These are phyloP conservation scores for Polylopha cassiicola DNA, from an alignment of 2,888 invertebrate genomes.

Conservation along the genomic window DNA sequence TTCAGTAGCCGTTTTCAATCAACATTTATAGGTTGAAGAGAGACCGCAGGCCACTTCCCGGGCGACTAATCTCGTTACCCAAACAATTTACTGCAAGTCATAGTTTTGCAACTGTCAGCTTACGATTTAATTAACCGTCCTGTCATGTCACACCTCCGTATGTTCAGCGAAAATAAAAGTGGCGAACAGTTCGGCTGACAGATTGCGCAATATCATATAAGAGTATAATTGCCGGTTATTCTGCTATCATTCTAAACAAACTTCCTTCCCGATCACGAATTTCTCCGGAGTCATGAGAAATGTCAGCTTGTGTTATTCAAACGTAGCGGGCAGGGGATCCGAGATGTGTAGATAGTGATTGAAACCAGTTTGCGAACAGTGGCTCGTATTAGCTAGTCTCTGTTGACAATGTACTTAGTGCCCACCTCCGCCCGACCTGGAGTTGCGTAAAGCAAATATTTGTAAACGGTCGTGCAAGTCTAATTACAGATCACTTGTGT, in stretches of 20 bases:
- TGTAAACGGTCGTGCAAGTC: slow-evolving; percentile 40
- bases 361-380: slow-evolving; percentile 44
- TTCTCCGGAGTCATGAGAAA: slow-evolving; percentile 58
- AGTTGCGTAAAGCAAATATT: slow-evolving; percentile 57
- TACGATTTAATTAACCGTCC: slow-evolving; percentile 48
- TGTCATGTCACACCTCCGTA: slow-evolving; percentile 45
- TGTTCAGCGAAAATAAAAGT: slow-evolving; percentile 43
- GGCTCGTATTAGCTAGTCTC: slow-evolving; percentile 34
- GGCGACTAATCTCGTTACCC: slow-evolving; percentile 50
- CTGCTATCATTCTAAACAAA: slow-evolving; percentile 44
- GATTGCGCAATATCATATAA: slow-evolving; percentile 52
- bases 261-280: slow-evolving; percentile 59
- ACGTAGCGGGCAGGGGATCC: slow-evolving; percentile 32
- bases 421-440: slow-evolving; percentile 41
- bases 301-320: slow-evolving; percentile 50
- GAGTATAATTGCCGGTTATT: slow-evolving; percentile 51
- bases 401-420: slow-evolving; percentile 40
- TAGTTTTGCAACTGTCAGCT: slow-evolving; percentile 50
- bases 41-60: slow-evolving; percentile 41
- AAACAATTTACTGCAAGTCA: slow-evolving; percentile 40
- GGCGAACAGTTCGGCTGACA: slow-evolving; percentile 27
- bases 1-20: slow-evolving; percentile 29
- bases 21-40: slow-evolving; percentile 26
- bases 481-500: slow-evolving; percentile 48
- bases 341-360: slow-evolving; percentile 38